These are phyloP conservation scores for Leuciscus waleckii DNA, from an alignment of 2,797 vertebrate species.

Conservation along the genomic window DNA sequence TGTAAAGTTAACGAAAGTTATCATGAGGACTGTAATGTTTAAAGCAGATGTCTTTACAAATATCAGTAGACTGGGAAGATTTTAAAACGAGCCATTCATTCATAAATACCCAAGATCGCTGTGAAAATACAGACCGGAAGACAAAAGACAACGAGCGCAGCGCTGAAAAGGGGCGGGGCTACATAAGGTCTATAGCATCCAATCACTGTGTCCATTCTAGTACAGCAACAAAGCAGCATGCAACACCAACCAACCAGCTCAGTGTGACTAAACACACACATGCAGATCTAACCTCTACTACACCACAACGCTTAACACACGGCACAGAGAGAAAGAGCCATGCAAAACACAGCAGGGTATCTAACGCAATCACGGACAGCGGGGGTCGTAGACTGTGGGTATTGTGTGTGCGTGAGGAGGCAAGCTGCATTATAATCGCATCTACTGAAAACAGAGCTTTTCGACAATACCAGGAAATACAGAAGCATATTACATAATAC, in stretches of 20 bases:
- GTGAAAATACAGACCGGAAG: no score
- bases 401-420: constrained; percentile 36
- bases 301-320: constrained; percentile 26
- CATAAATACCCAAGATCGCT: no score
- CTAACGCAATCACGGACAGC: constrained; percentile 38
- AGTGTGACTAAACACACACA: constrained; percentile 48
- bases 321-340: constrained; percentile 49
- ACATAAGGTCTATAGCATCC: neutral
- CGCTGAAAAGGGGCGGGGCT: no score
- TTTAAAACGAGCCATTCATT: no score
- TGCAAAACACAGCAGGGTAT: constrained; percentile 54
- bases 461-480: neutral
- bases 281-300: constrained; percentile 58
- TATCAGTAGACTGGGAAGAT: no score
- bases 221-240: constrained; percentile 59
- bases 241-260: constrained; percentile 53
- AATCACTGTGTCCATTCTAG: constrained; percentile 22
- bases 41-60: no score
- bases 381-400: constrained; percentile 14
- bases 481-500: constrained; percentile 25
- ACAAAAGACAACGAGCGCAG: no score
- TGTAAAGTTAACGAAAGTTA: no score
- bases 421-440: constrained; percentile 50
- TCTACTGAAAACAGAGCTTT: neutral
- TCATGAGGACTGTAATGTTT: no score